Base-by-base conservation (phyloP, 2,888 invertebrate species). In the Carpatolechia fugitivella region DNA sequence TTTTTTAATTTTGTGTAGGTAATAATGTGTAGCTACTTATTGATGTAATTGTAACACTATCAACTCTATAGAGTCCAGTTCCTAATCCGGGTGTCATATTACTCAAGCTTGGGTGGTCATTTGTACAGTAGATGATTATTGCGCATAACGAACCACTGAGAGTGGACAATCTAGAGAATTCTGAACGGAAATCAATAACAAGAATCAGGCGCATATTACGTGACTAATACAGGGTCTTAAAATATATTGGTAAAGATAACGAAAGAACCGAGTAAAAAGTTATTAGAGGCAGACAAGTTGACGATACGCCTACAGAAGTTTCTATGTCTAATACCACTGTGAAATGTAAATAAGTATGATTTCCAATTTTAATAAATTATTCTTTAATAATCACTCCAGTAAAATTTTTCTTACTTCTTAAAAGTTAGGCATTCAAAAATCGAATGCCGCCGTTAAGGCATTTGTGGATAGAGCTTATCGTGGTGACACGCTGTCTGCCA, bases 401-500 rank as follows among this genome's bases (percentile, higher is more conserved):
- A n/a, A n/a, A n/a, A n/a, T n/a, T n/a, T n/a, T n/a, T n/a, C n/a
- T n/a, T n/a, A n/a, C n/a, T n/a, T n/a, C n/a, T n/a, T n/a, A n/a
- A n/a, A n/a, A n/a, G n/a, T n/a, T n/a, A 24, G 6, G 24, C 24
- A 24, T 33, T 8, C 5, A 1, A 47, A 18, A 47, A 7, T 14
- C 13, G 6, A 10, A 16, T 31, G 16, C 47, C 8, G n/a, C 3
- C 3, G 16, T 24, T 31, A 11, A 47, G 29, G 29, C 29, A 33
- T 40, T 52, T 47, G 49, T 13, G 20, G 2, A 11, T 20, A 47
- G 61, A 60, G 60, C 66, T 80, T 84, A 82, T 80, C 82, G 58
- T 69, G 89, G 89, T 87, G 88, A 86, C 88, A 85, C 51, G 87
- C 88, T 73, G 88, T 89, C 89, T 89, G 77, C 82, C 65, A 58